Evolutionary conservation across 2,888 invertebrate genomes (phyloP), one percentile per base, ranked within the genome.

Genomic region (Phyllotreta cruciferae): DNA sequence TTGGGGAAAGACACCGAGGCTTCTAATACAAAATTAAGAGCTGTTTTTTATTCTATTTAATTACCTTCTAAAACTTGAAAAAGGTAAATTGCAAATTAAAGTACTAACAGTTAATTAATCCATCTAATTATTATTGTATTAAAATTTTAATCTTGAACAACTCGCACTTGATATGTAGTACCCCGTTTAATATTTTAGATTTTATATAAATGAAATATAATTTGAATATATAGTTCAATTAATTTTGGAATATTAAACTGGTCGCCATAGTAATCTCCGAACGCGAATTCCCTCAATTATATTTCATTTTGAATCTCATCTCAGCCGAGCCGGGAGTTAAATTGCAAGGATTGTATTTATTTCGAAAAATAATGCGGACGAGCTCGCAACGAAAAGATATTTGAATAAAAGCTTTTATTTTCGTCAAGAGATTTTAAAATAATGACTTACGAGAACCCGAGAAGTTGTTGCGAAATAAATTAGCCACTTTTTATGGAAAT

Each of bases 381-480:
- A 53, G 52, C 52, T 53, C 44, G 52, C 14, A 60, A 52, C 37
- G 60, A 24, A 60, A 24, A 39, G 55, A 41, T 44, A 61, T 67
- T 62, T 52, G 56, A 56, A 45, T 57, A 61, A 63, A 65, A 64
- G 64, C 64, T 52, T 66, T 64, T 62, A 68, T 69, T 72, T 71
- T 71, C 67, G 66, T 66, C 47, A 53, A 66, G 66, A 67, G 64
- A 73, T 75, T 75, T 74, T 73, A 75, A 75, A 77, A 77, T 77
- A 77, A 77, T 75, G 72, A 74, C 73, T 75, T 73, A 77, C 75
- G 75, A 74, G 74, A 75, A 77, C 73, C 71, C 67, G 68, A 71
- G 73, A 74, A 75, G 73, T 72, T 71, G 62, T 71, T 64, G 66
- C 66, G 56, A 73, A 71, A 74, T 75, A 76, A 77, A 75, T 75